Evolutionary conservation across 2,113 vertebrate species (phyloP), one percentile per base, ranked within the genome.

Genomic region (Rhynchomys soricoides): DNA sequence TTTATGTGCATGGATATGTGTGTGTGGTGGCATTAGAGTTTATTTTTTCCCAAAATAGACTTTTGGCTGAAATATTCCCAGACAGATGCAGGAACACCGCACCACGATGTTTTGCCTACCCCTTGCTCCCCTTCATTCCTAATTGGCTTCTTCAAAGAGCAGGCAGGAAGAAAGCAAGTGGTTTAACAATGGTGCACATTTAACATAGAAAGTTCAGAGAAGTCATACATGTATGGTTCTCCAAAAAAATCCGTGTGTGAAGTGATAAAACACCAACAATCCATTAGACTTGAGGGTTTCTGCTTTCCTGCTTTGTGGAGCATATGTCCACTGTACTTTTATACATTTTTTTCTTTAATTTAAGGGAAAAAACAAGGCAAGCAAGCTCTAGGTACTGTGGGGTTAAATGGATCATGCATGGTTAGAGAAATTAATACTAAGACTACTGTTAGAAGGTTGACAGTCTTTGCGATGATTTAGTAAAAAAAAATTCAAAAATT

Each of bases 121-220:
- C 99, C 98, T 99, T 98, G 98, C 97, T 99, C 99, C 98, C 98
- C 98, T 98, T 99, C 98, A 98, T 98, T 99, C 99, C 98, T 99
- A 99, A 98, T 98, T 98, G 98, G 98, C 97, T 98, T 99, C 99
- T 99, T 99, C 98, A 99, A 98, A 98, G 98, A 98, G 98, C 98
- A 98, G 98, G 98, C 98, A 98, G 98, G 97, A 97, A 98, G 98
- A 98, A 98, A 98, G 98, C 97, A 98, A 98, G 98, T 96, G 71
- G 95, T 98, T 98, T 98, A 98, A 98, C 96, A 94, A 98, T 97
- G 98, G 98, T 97, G 97, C 97, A 98, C 98, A 97, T 98, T 98
- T 96, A 98, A 98, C 98, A 98, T 82, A 98, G 97, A 98, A 98
- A 98, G 97, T 98, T 98, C 97, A 98, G 97, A 97, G 96, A 98